Evolutionary conservation across 2,888 invertebrate species (phyloP).

Genomic region (Electrophaes corylata): DNA sequence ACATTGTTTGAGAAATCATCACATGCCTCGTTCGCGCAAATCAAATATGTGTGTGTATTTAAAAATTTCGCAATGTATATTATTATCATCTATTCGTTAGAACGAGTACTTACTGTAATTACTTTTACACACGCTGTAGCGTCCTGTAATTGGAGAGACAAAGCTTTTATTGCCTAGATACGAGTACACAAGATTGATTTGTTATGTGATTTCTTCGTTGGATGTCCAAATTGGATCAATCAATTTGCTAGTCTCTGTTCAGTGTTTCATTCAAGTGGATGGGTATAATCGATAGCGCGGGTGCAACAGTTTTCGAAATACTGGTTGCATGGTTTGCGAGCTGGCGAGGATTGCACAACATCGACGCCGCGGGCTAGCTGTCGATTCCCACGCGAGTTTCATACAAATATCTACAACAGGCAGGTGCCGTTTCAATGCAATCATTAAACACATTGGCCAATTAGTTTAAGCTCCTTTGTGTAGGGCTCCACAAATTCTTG

Average conservation of each 20-base stretch:
- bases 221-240: no score
- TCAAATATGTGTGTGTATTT: no score
- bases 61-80: no score
- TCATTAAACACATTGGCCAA: slow-evolving; percentile 61
- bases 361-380: slow-evolving; percentile 53
- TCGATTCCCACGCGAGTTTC: slow-evolving; percentile 82
- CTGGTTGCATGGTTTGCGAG: slow-evolving; percentile 42
- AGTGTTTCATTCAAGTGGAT: slow-evolving; percentile 20
- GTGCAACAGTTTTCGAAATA: slow-evolving; percentile 59
- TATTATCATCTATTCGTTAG: no score
- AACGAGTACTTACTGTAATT: no score
- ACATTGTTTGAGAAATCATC: no score
- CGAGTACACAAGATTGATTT: no score
- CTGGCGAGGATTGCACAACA: slow-evolving; percentile 42
- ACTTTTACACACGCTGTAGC: no score
- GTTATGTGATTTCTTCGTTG: no score
- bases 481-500: slow-evolving; percentile 17
- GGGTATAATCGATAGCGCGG: slow-evolving; percentile 39
- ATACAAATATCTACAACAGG: slow-evolving; percentile 69
- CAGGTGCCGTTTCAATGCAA: slow-evolving; percentile 66
- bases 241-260: slow-evolving; percentile 8
- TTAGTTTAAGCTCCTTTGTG: slow-evolving; percentile 52
- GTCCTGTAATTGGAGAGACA: no score
- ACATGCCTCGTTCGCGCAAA: no score
- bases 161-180: no score